Percentiles rank a stretch among this genome's conserved stretches.
These are phyloP conservation scores for Batillaria attramentaria DNA, from an alignment of 1,140 invertebrate species.

Conservation along the genomic window DNA sequence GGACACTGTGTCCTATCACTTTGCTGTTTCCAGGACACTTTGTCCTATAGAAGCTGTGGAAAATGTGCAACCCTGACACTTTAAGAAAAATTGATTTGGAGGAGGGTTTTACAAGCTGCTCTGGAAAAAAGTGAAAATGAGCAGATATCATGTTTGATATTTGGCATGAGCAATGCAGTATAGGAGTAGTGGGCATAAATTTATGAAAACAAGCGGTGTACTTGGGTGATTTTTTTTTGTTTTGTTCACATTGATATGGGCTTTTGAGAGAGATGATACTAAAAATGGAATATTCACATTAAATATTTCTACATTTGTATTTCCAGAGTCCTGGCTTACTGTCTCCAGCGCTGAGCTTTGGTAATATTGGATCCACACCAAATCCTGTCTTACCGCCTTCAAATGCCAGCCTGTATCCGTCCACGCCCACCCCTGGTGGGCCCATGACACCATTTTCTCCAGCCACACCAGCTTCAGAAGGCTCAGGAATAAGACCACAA, in stretches of 20 bases:
- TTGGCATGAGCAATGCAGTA: background rate
- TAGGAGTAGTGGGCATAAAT: no score
- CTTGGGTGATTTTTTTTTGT: background rate
- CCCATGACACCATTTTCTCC: slow-evolving; percentile 86
- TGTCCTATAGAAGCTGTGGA: no score
- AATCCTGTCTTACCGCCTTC: slow-evolving; percentile 65
- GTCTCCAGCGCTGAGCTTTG: slow-evolving; percentile 61
- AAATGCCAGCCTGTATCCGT: slow-evolving; percentile 63
- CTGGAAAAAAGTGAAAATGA: no score
- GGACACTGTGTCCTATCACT: no score
- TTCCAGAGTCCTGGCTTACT: slow-evolving; percentile 61
- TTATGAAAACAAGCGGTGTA: background rate
- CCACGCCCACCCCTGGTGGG: slow-evolving; percentile 55
- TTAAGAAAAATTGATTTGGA: no score
- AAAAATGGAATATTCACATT: background rate
- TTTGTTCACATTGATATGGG: background rate
- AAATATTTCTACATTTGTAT: slow-evolving; percentile 17
- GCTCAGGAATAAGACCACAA: slow-evolving; percentile 94
- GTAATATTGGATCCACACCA: slow-evolving; percentile 54
- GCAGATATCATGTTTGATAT: background rate
- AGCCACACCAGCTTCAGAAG: slow-evolving; percentile 93
- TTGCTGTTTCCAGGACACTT: no score
- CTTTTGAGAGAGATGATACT: background rate
- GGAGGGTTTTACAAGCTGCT: no score
- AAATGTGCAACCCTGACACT: no score